Evolutionary conservation across 2,797 vertebrate species (phyloP), one percentile per base, ranked within the genome.

Genomic region (Rallus crepitans): DNA sequence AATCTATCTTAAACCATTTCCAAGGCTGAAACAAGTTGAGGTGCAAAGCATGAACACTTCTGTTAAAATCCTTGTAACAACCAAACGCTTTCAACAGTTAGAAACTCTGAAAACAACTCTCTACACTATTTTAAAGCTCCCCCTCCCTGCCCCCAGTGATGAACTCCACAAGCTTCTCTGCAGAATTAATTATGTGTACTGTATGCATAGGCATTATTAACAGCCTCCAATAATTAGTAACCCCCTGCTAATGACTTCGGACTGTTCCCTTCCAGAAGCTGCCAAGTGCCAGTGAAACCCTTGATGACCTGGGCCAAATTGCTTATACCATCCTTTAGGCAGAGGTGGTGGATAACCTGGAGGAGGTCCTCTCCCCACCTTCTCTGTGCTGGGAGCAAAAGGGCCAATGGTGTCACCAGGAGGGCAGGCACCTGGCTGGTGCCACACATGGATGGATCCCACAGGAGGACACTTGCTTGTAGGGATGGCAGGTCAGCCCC

Each of bases 351-450:
- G 68, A 17, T 31, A 37, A 40, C 48, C 42, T 27, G 15, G 31
- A 55, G 33, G 31, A 47, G 27, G 6, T 77, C 39, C 47, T 48
- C 14, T 37, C 23, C 47, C 42, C 21, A 24, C 21, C 16, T 61
- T 27, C 23, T 30, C 2, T 2, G 19, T 0, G 1, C 47, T 13
- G 31, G 39, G 21, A 39, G 27, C 2, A 5, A 23, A 61, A 65
- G 50, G 21, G 23, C n/a, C 35, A 25, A 28, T 3, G n/a, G 45
- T 16, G 33, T 31, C 56, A 40, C 69, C n/a, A 19, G 65, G 70
- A 56, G 45, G 24, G 12, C 0, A 13, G 52, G 2, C 19, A 45
- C 27, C 24, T 28, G 28, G 37, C 75, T 4, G 23, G 15, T 39
- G n/a, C 37, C 4, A 7, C 23, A 11, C 30, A 12, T 6, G 1